phyloP scores from a whole-genome alignment of 2,797 vertebrate genomes.

The Acomys russatus region DNA sequence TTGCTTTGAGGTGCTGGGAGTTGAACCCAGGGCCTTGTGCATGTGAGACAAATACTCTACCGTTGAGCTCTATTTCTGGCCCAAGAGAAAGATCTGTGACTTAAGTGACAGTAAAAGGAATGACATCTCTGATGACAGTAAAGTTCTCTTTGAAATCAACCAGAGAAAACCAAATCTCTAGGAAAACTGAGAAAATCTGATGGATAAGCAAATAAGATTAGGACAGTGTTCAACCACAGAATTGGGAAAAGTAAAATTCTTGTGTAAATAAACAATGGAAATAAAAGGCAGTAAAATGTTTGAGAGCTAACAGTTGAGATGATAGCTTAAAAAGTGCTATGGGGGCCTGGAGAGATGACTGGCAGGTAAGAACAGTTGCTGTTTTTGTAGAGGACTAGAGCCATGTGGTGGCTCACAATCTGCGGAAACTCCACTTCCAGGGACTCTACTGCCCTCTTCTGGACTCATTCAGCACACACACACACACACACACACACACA shows the following conservation, averaged over 20 bases:
- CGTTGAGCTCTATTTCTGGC: not conserved
- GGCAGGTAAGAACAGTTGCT: not conserved
- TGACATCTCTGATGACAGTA: slow-evolving; percentile 36
- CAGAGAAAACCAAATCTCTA: slow-evolving; percentile 11
- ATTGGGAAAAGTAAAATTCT: slow-evolving; percentile 49
- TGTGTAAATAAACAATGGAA: slow-evolving; percentile 45
- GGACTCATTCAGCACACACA: not conserved
- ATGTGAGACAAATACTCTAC: not conserved
- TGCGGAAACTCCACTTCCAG: not conserved
- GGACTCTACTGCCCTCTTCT: not conserved
- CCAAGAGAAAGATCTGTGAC: slow-evolving; percentile 46
- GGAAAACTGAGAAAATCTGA: slow-evolving; percentile 36
- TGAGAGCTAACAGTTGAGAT: slow-evolving; percentile 3
- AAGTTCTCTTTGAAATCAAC: slow-evolving; percentile 44
- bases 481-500: not conserved
- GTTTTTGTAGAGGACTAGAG: not conserved
- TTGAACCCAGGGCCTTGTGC: not conserved
- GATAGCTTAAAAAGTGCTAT: not conserved
- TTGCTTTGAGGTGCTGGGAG: not conserved
- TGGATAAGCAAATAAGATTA: slow-evolving; percentile 34
- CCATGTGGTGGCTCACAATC: not conserved
- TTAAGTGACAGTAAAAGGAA: slow-evolving; percentile 28
- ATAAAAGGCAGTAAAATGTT: slow-evolving; percentile 32
- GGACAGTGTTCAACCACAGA: not conserved
- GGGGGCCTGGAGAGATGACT: no score